Evolutionary conservation across 2,113 vertebrate species (phyloP), one percentile per base, ranked within the genome.

Genomic region (Myocastor coypus): DNA sequence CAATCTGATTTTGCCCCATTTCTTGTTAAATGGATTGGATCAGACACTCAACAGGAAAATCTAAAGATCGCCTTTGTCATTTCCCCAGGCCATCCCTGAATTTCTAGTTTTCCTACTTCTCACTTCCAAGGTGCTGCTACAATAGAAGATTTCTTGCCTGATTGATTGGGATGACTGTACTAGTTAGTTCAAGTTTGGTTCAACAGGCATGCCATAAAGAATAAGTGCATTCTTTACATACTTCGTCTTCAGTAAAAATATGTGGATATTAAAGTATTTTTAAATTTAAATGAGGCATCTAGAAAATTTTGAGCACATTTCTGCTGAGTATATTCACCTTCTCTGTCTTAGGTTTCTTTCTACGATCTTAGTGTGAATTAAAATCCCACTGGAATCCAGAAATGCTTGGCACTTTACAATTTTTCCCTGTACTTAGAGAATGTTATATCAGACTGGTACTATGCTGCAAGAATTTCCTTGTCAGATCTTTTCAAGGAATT

Each of bases 221-320:
- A 75, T 78, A 50, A 34, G 0, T 71, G 66, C 11, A 84, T 71
- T 55, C 17, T 66, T 96, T 73, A 78, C 78, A 86, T 86, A 86
- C 8, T 89, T 96, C 69, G 78, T 42, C 71, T 85, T 64, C 40
- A 55, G 61, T 89, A 83, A 89, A 96, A 82, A 26, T 89, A 75
- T 57, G 20, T 75, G 66, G 86, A 89, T 63, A 10, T 57, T 80
- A 34, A 83, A 32, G 34, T 46, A 91, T 55, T 92, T 77, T 2
- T 32, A 90, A 94, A 87, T 87, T 89, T 71, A 69, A n/a, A 64
- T 77, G 75, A 96, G 77, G 66, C 24, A 83, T 63, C 63, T 61
- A 71, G 69, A 28, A 80, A 22, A 85, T 77, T 87, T 88, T 80
- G 14, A 68, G 24, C 61, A 46, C 34, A 46, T 59, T 83, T 90